Base-by-base conservation (phyloP, 2,113 vertebrate species). In the Glareola pratincola region DNA sequence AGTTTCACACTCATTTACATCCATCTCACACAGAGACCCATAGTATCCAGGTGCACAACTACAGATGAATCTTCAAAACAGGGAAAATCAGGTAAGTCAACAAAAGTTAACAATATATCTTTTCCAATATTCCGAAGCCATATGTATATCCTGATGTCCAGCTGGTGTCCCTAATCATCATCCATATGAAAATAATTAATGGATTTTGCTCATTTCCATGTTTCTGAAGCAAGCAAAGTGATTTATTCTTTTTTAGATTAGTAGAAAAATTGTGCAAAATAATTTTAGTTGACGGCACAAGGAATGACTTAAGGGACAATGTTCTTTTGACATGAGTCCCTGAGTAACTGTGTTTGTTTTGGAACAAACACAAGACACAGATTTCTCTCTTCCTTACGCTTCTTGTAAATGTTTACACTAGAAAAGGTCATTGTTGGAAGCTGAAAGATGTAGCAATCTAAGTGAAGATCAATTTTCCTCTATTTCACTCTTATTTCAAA, bases 1-100 rank as follows among this genome's bases (percentile, higher is more conserved):
- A 67, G 92, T 96, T 97, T 99, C 98, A 81, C 98, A 99, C 92
- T 99, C 98, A 57, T 98, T 98, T 94, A 98, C 93, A 51, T 98
- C 98, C 96, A 99, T 92, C 97, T 99, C 98, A 97, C 98, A 99
- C 60, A 98, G 79, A 17, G 85, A 87, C 81, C 98, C 98, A 41
- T 98, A 98, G 94, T 98, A 99, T 68, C 98, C 98, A 69, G 97
- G 85, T 64, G 98, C 95, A 94, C 98, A 99, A 64, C 92, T 95
- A 93, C 98, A 99, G 62, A 81, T 68, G 97, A 98, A 98, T 91
- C 98, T 99, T 92, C 20, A 85, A 34, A 50, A 78, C 95, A 54
- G 11, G 19, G 24, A 41, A 80, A 77, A 90, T 57, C n/a, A 53
- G 8, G 13, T 82, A 62, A 68, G n/a, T 57, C 27, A 85, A 56